Conservation (phyloP, 2,888 invertebrate species). For the Torymus aiolomorphi region DNA sequence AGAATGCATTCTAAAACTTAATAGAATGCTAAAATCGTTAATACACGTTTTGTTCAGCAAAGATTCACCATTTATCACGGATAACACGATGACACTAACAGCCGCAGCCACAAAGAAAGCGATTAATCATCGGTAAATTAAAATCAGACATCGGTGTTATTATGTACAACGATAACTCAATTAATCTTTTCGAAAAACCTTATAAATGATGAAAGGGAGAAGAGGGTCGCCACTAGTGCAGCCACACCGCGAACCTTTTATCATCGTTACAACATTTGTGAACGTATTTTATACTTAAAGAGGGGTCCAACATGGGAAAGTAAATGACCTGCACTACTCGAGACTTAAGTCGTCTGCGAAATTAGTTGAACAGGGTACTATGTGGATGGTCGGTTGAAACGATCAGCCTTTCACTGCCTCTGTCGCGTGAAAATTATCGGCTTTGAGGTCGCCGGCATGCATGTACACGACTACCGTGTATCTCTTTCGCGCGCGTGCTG, state of each 20-base stretch:
- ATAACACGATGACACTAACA: no score
- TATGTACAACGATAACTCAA: not conserved
- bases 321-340: not conserved
- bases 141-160: constrained; percentile 6
- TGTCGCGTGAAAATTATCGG: constrained; percentile 19
- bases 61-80: no score
- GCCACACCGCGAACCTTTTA: constrained; percentile 5
- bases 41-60: no score
- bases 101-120: not conserved
- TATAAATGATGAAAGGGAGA: not conserved
- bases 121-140: constrained; percentile 7
- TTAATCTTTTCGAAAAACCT: not conserved
- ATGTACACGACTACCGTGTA: not conserved
- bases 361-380: constrained; percentile 21
- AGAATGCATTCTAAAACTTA: no score
- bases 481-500: no score
- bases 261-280: constrained; percentile 26
- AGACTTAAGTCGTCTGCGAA: constrained; percentile 28
- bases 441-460: constrained; percentile 4
- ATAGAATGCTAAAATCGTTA: no score
- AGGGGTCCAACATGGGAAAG: not conserved
- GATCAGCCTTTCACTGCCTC: constrained; percentile 13
- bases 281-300: constrained; percentile 30
- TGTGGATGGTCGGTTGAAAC: constrained; percentile 11
- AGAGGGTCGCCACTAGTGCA: no score